Base-by-base conservation (phyloP, 1,140 invertebrate species). In the Drosophila rhopaloa region DNA sequence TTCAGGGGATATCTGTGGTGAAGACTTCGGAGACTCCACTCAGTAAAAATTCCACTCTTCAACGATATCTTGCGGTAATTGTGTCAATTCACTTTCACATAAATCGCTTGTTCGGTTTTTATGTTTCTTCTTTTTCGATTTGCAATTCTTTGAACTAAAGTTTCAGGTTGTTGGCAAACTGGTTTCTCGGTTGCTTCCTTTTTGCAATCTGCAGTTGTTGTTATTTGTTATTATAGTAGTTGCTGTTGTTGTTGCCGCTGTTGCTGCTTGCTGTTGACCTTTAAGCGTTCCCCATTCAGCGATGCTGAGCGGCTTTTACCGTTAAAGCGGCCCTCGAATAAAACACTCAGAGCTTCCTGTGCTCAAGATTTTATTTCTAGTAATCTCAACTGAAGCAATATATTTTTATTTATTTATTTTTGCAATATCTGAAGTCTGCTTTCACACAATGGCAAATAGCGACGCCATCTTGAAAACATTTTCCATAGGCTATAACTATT, bases 21-120 rank as follows among this genome's bases (percentile, higher is more conserved):
- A 37, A 73, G 62, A 83, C 73, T 47, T 62, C 47, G 2, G 9
- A 13, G 35, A 40, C 40, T 65, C 40, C 58, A 76, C 54, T 59
- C 32, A 19, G 29, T 10, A 37, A 37, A 67, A 27, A 50, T 56
- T 50, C 16, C 35, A 40, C 19, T 80, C 27, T 38, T 54, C 58
- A 37, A 13, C 61, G 29, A 58, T 44, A 63, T 65, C 44, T 55
- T 47, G 37, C 61, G 63, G 66, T 79, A 86, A 79, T 86, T 86
- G 76, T 88, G 83, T 88, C 83, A 86, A 86, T 86, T 86, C 83
- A 86, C 82, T 86, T 86, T 86, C 84, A 80, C 79, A 83, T 89
- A 77, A 70, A 81, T 79, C 72, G 75, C 70, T 86, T 76, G 61
- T 86, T 73, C 60, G 38, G 37, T 55, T 65, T 63, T 48, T 67